Percentiles rank a stretch among this genome's conserved stretches.
phyloP scores from a whole-genome alignment of 2,888 invertebrate genomes.

The Cordilura impudica region DNA sequence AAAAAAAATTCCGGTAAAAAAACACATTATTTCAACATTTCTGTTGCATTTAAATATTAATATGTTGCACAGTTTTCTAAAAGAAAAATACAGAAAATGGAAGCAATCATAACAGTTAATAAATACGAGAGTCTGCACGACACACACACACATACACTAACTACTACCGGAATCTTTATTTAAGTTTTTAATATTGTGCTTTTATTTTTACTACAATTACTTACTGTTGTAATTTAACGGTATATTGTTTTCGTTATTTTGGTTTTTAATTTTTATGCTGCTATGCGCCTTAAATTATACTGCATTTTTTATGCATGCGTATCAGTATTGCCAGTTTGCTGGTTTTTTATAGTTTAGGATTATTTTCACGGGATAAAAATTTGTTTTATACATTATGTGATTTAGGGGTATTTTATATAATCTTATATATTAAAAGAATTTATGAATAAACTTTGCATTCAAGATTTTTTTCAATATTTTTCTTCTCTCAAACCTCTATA shows the following conservation, averaged over 20 bases:
- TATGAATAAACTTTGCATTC: too few species aligned
- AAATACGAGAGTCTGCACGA: conserved; percentile 41
- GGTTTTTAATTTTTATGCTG: conserved; percentile 55
- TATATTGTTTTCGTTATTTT: conserved; percentile 62
- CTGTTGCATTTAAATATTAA: conserved; percentile 33
- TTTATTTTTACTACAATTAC: conserved; percentile 41
- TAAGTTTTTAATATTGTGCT: conserved; percentile 55
- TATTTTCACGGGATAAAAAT: too few species aligned
- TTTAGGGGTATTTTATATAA: too few species aligned
- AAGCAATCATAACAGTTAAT: conserved; percentile 23
- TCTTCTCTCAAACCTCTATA: too few species aligned
- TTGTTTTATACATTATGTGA: too few species aligned
- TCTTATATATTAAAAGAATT: too few species aligned
- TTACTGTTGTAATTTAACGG: conserved; percentile 61
- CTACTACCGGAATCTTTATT: conserved; percentile 33
- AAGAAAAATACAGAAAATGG: neutral
- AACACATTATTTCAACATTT: conserved; percentile 27
- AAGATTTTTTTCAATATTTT: too few species aligned
- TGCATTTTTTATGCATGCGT: conserved; percentile 35
- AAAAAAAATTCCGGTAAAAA: conserved; percentile 1
- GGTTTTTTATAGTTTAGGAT: too few species aligned
- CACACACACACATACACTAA: conserved; percentile 3
- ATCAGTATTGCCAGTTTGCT: conserved; percentile 16
- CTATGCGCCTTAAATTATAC: conserved; percentile 57
- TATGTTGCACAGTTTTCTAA: conserved; percentile 3